Conservation (phyloP, 2,797 vertebrate genomes). For the Microcaecilia unicolor region DNA sequence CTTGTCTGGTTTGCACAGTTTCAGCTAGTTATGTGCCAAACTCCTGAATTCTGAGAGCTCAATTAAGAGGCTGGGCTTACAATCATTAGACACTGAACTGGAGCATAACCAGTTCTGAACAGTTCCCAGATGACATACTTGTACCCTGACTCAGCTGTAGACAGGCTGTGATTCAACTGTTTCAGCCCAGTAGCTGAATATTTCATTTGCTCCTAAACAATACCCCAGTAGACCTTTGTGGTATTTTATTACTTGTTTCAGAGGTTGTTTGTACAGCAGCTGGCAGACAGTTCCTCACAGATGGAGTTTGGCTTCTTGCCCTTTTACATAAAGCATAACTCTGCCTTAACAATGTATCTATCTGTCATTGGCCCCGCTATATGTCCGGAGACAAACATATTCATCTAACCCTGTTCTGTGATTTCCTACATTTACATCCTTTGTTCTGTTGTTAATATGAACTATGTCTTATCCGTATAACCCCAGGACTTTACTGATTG, state of each 20-base stretch:
- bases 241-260: constrained; percentile 10
- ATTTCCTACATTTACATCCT: neutral
- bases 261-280: neutral
- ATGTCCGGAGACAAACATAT: neutral
- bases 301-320: constrained; percentile 5
- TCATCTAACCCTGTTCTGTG: neutral
- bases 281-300: constrained; percentile 1
- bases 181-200: constrained; percentile 2
- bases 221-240: neutral
- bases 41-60: too few species aligned
- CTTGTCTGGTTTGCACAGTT: too few species aligned
- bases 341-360: neutral
- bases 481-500: too few species aligned
- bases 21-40: too few species aligned
- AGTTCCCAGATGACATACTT: neutral
- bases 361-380: neutral
- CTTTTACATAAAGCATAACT: neutral
- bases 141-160: neutral
- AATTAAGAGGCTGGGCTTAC: too few species aligned
- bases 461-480: neutral
- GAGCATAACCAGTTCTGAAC: too few species aligned
- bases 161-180: neutral
- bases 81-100: too few species aligned
- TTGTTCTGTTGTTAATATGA: neutral
- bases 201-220: constrained; percentile 9